phyloP scores from a whole-genome alignment of 2,113 vertebrate species.

The Acrocephalus arundinaceus region DNA sequence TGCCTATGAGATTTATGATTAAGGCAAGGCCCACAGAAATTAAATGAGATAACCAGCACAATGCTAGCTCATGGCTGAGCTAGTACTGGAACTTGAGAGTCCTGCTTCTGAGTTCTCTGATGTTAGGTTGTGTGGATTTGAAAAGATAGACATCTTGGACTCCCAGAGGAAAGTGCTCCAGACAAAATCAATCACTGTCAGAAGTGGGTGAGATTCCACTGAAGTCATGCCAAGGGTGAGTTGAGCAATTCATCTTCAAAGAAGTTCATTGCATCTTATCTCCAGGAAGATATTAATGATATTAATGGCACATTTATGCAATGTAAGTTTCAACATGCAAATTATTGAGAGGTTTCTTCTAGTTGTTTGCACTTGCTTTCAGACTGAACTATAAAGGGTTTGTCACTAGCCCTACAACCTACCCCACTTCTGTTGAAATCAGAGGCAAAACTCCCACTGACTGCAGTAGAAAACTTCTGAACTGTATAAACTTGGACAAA shows the following conservation, averaged over 20 bases:
- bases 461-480: not conserved
- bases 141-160: conserved; percentile 55
- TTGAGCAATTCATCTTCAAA: conserved; percentile 67
- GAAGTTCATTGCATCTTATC: conserved; percentile 44
- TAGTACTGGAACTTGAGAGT: conserved; percentile 60
- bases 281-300: conserved; percentile 58
- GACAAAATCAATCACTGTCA: conserved; percentile 60
- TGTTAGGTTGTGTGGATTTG: conserved; percentile 23
- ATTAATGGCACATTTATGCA: conserved; percentile 11
- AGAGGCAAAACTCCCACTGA: not conserved
- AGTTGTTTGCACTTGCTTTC: conserved; percentile 30
- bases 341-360: conserved; percentile 46
- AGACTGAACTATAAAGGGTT: not conserved
- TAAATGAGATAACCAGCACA: conserved; percentile 18
- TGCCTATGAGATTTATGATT: conserved; percentile 7
- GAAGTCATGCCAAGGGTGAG: conserved; percentile 51
- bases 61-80: conserved; percentile 3
- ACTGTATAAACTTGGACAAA: not conserved
- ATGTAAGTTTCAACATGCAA: conserved; percentile 25
- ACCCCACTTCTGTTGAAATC: conserved; percentile 13
- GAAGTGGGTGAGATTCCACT: conserved; percentile 42
- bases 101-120: conserved; percentile 57
- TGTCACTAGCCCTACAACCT: conserved; percentile 9
- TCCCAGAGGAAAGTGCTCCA: conserved; percentile 53
- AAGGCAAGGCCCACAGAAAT: conserved; percentile 7